A percentile compares a stretch with the other conserved stretches of the same genome.
phyloP scores from a whole-genome alignment of 2,888 invertebrate genomes.

The Agonopterix subpropinquella region DNA sequence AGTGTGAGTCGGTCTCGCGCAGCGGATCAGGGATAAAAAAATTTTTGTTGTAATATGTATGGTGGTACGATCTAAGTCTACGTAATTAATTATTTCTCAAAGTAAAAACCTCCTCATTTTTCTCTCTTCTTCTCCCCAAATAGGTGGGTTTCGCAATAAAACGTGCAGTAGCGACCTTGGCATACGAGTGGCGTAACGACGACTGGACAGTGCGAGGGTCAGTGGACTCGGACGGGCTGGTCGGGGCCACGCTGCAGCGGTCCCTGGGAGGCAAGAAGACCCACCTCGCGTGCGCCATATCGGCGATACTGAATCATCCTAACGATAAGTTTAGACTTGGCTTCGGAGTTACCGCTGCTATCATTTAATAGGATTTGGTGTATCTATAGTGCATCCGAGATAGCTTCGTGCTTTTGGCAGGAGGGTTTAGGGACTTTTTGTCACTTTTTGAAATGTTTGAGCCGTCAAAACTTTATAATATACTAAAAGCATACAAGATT shows the following conservation, averaged over 20 bases:
- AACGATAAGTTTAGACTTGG: slow-evolving; percentile 67
- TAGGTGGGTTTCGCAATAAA: slow-evolving; percentile 59
- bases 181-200: slow-evolving; percentile 58
- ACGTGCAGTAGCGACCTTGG: slow-evolving; percentile 55
- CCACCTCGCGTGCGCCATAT: slow-evolving; percentile 54
- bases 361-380: slow-evolving; percentile 23
- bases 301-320: slow-evolving; percentile 66
- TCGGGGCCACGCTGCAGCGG: slow-evolving; percentile 59
- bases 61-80: too few species aligned
- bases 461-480: too few species aligned
- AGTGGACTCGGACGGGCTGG: slow-evolving; percentile 61
- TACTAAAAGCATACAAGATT: too few species aligned
- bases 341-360: slow-evolving; percentile 56
- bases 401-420: too few species aligned
- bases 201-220: slow-evolving; percentile 62
- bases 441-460: too few species aligned
- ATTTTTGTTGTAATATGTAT: too few species aligned
- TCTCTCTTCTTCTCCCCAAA: neutral
- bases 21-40: too few species aligned
- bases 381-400: too few species aligned
- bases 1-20: too few species aligned
- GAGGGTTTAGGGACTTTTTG: too few species aligned
- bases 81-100: too few species aligned
- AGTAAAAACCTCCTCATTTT: too few species aligned
- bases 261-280: slow-evolving; percentile 52